Percentiles rank a stretch among this genome's conserved stretches.
These are phyloP conservation scores for Octomys mimax DNA, from an alignment of 2,797 vertebrate species.

Conservation along the genomic window DNA sequence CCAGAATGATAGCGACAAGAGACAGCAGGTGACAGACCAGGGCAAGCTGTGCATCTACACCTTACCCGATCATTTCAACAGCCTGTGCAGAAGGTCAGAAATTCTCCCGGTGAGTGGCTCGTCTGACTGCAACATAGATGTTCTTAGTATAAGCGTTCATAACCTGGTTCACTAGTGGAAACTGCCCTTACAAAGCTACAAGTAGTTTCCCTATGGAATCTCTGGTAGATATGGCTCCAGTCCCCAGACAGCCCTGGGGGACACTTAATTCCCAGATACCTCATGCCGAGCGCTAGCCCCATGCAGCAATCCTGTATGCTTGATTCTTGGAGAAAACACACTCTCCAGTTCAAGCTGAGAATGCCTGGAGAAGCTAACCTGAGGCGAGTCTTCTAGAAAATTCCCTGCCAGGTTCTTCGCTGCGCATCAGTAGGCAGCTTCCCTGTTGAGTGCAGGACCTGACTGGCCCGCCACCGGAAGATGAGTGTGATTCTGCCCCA, in stretches of 20 bases:
- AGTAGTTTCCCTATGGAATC: neutral
- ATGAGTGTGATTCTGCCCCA: neutral
- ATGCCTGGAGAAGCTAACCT: neutral
- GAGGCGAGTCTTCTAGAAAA: neutral
- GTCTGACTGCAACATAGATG: neutral
- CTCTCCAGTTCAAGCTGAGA: neutral
- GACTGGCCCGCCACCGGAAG: neutral
- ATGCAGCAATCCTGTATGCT: too few relatives aligned
- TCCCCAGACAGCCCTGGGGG: neutral
- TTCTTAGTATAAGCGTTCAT: neutral
- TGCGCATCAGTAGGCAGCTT: neutral
- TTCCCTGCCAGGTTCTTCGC: too few relatives aligned
- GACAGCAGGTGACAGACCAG: neutral
- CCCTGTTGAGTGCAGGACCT: rapidly evolving
- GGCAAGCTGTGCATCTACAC: too few relatives aligned
- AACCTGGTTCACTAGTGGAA: neutral
- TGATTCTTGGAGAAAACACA: neutral
- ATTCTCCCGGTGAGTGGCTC: neutral
- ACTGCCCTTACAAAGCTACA: neutral
- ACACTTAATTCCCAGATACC: neutral
- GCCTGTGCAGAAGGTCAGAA: neutral
- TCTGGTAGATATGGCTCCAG: neutral
- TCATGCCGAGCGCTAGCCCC: neutral
- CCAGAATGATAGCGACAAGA: neutral
- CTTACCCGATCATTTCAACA: neutral